Percentiles rank a stretch among this genome's conserved stretches.
Conservation (phyloP, 2,888 invertebrate species). For the Eurytoma californica region DNA sequence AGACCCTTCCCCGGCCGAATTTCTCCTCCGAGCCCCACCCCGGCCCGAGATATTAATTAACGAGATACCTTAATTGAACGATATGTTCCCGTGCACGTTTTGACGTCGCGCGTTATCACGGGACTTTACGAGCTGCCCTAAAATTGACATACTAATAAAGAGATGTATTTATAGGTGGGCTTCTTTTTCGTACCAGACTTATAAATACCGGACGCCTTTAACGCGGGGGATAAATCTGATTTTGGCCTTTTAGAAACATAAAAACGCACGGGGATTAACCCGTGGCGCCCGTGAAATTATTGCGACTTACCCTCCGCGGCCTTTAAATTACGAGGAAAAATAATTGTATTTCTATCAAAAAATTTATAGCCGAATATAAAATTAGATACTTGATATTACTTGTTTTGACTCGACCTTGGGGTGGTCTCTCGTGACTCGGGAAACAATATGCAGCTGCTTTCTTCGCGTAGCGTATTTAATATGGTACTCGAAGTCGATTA, state of each 20-base stretch:
- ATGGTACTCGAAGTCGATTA: too few species aligned
- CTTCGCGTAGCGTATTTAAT: too few species aligned
- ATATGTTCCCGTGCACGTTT: constrained; percentile 23
- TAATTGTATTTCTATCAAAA: too few species aligned
- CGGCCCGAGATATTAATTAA: constrained; percentile 67
- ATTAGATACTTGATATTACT: too few species aligned
- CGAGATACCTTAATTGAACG: constrained; percentile 52
- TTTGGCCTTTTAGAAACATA: constrained; percentile 19
- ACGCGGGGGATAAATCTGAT: constrained; percentile 19
- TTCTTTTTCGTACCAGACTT: constrained; percentile 6
- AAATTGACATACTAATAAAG: constrained; percentile 52
- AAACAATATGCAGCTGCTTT: too few species aligned
- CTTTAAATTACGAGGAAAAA: too few species aligned
- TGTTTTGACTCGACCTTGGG: too few species aligned
- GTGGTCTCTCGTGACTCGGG: too few species aligned
- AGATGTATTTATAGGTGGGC: constrained; percentile 40
- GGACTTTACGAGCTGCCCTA: constrained; percentile 39
- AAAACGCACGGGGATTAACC: neutral
- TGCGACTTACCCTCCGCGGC: too few species aligned
- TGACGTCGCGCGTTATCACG: constrained; percentile 27
- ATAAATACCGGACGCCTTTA: constrained; percentile 11
- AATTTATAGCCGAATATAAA: too few species aligned
- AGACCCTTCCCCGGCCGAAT: constrained; percentile 33
- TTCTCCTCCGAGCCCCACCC: constrained; percentile 47
- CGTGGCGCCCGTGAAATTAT: too few species aligned